These are phyloP conservation scores for Sebastes cheni DNA, from an alignment of 2,797 vertebrate species.

Conservation along the genomic window DNA sequence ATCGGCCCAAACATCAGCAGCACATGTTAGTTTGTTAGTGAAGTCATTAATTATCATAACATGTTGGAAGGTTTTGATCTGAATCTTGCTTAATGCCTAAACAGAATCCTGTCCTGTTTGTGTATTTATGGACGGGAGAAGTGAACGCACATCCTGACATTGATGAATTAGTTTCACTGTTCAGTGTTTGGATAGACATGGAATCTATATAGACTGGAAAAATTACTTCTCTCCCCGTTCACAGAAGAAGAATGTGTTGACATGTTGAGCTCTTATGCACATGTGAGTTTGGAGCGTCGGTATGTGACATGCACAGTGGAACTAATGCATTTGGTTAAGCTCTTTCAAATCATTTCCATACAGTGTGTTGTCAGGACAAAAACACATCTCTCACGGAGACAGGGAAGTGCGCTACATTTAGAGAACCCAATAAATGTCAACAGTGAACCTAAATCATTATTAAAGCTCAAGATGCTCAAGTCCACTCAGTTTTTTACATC, in stretches of 20 bases:
- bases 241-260: constrained; percentile 39
- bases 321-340: constrained; percentile 72
- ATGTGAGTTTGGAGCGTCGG: constrained; percentile 56
- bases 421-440: constrained; percentile 34
- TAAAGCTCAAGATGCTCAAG: background rate
- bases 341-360: constrained; percentile 74
- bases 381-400: constrained; percentile 48
- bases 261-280: constrained; percentile 73
- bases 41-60: background rate
- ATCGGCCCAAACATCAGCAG: background rate
- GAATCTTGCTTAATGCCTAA: background rate
- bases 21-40: background rate
- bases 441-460: constrained; percentile 18
- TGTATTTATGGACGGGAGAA: background rate
- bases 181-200: constrained; percentile 2
- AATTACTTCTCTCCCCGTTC: constrained; percentile 12
- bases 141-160: constrained; percentile 1
- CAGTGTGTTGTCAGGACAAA: constrained; percentile 55
- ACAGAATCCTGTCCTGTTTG: constrained; percentile 5
- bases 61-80: background rate
- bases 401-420: constrained; percentile 36
- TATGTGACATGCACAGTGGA: constrained; percentile 63
- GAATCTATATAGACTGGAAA: constrained; percentile 25
- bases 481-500: background rate
- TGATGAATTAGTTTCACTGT: constrained; percentile 13